Base-by-base conservation (phyloP, 2,113 vertebrate species). In the Ia io region DNA sequence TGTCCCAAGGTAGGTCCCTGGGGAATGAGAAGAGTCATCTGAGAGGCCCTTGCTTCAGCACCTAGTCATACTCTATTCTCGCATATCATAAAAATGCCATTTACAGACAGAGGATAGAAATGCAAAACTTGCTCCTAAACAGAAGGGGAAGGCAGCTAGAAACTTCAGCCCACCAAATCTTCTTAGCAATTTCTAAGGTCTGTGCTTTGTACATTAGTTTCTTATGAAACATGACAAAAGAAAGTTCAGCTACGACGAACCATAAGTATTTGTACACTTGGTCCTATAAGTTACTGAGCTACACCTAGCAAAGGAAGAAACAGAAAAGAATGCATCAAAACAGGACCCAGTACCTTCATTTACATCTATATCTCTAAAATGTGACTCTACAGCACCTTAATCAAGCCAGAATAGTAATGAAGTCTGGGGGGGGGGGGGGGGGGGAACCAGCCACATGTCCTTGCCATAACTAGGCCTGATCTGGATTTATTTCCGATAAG, bases 161-260 rank as follows among this genome's bases (percentile, higher is more conserved):
- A 97, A 96, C 11, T 56, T 40, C 35, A 53, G 84, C 59, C 51
- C 63, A 9, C 86, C 74, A 79, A 32, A 73, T 25, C 71, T 20
- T 67, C 30, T 42, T 30, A n/a, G 47, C 61, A 90, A 77, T 56
- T 92, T 78, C 53, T 47, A 47, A 95, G 61, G 44, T 63, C 51
- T 95, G 40, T 42, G 78, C 93, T 93, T 91, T 47, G 56, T 30
- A 61, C 61, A 56, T 44, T 89, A 59, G 87, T 97, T 91, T 94
- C 92, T 77, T 94, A 95, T 89, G 94, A 96, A 85, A 97, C 37
- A 28, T 0, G 13, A 88, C 70, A 96, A 59, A 87, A 93, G 93
- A 82, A 91, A 90, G 63, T 90, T 92, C 1, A 25, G 78, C 25
- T 69, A 93, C 65, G 49, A 80, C 10, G 61, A n/a, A 76, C 67